Evolutionary conservation across 2,888 invertebrate genomes (phyloP), one percentile per base, ranked within the genome.

Genomic region (Drosophila tanythrix): DNA sequence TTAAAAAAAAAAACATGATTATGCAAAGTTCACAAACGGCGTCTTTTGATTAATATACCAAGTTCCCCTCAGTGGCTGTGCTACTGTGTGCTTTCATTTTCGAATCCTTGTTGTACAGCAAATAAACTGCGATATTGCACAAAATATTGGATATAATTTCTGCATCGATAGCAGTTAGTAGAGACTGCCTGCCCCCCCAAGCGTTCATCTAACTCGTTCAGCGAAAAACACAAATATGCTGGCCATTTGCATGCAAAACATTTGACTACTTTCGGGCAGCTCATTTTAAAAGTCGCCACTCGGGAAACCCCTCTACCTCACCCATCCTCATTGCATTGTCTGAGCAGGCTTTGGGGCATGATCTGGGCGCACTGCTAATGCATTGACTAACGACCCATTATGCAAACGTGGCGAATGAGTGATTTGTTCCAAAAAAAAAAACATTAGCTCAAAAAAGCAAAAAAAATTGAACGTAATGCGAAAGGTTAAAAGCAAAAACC

Each of bases 381-480:
- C 85, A 90, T 85, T 87, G 89, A 83, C 90, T 87, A 83, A 90
- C 85, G 72, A 70, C 75, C 60, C 88, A 71, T 81, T 73, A 88
- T 70, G 89, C 74, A 68, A 86, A 65, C 57, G 69, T 35, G 66
- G 69, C 60, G 58, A 69, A 81, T 73, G 74, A 72, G 73, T 70
- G 76, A 65, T 76, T 76, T 74, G 69, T 68, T 66, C 67, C 60
- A 61, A 58, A 25, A 48, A 38, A 38, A 55, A 59, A 46, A 62
- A 50, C 21, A 73, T 51, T 2, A n/a, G 55, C 31, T 21, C 21
- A 46, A 40, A 18, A 21, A 53, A 56, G 63, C 33, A 70, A 61
- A 46, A 46, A 11, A 27, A 25, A 27, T 18, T 7, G 6, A 18
- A 25, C 25, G 36, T 27, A 36, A 13, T 25, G 36, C 27, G 13